Evolutionary conservation across 64 coral and sea anemone genomes (phyloP).

Genomic region (Hydrozoanthus tunicans): DNA sequence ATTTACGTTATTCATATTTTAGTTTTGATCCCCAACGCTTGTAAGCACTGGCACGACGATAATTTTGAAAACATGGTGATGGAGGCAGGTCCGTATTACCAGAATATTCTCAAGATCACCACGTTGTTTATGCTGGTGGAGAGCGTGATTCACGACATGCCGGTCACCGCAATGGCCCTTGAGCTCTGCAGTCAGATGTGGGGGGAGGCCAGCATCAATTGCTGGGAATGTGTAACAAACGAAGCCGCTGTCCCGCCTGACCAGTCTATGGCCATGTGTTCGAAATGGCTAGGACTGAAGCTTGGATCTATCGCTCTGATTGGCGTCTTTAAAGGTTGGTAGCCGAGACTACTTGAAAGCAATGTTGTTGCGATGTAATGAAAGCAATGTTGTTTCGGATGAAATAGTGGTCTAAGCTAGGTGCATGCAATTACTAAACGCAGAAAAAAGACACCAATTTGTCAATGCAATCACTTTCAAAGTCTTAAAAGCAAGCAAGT

Average conservation of each 20-base stretch:
- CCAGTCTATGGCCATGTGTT: slow-evolving; percentile 68
- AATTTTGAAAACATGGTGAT: slow-evolving; percentile 88
- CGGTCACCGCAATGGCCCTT: slow-evolving; percentile 74
- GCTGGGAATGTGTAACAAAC: slow-evolving; percentile 82
- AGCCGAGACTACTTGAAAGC: no score
- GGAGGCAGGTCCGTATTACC: slow-evolving; percentile 79
- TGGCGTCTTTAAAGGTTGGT: slow-evolving; percentile 90
- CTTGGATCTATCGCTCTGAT: slow-evolving; percentile 86
- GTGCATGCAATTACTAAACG: no score
- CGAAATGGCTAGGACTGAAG: slow-evolving; percentile 81
- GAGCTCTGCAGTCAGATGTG: slow-evolving; percentile 95
- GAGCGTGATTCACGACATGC: slow-evolving; percentile 88
- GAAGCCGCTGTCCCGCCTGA: slow-evolving; percentile 35
- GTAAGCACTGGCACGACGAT: slow-evolving; percentile 84
- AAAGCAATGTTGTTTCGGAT: no score
- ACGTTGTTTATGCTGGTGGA: slow-evolving; percentile 77
- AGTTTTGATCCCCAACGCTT: slow-evolving; percentile 84
- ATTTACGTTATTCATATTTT: slow-evolving; percentile 81
- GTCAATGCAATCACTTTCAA: no score
- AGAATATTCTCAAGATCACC: slow-evolving; percentile 90
- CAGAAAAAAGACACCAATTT: no score
- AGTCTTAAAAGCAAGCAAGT: no score
- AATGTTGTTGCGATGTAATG: no score
- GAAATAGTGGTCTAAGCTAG: no score
- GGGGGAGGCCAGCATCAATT: slow-evolving; percentile 82